A percentile compares a stretch with the other conserved stretches of the same genome.
Conservation (phyloP, 2,113 vertebrate species). For the human region DNA sequence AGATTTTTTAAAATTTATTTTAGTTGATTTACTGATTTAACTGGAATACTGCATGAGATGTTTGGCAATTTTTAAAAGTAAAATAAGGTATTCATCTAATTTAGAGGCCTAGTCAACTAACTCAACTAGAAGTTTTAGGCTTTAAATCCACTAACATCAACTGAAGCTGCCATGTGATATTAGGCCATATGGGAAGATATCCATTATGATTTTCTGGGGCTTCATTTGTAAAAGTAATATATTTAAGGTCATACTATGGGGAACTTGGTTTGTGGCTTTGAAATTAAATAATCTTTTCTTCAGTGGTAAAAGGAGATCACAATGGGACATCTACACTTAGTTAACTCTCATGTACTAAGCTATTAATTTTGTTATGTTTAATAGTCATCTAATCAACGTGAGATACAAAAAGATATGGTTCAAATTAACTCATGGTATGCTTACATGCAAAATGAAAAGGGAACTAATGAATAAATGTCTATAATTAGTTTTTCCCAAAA, state of each 20-base stretch:
- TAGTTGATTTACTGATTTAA: not conserved
- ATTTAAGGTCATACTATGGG: not conserved
- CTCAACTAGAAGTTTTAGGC: not conserved
- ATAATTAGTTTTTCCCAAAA: conserved; percentile 49
- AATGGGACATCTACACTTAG: not conserved
- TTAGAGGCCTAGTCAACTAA: conserved; percentile 9
- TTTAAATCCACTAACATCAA: not conserved
- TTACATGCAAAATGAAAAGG: conserved; percentile 49
- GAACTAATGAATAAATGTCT: not conserved
- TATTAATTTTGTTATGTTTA: conserved; percentile 51
- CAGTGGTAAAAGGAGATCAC: not conserved
- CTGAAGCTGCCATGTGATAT: not conserved
- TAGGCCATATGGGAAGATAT: not conserved
- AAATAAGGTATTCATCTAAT: not conserved
- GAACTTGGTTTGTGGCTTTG: conserved; percentile 31
- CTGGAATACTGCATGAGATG: not conserved
- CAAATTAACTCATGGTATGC: conserved; percentile 7
- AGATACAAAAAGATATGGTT: conserved; percentile 2
- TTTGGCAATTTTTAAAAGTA: not conserved
- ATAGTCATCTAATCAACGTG: conserved; percentile 50
- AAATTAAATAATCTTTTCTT: conserved; percentile 53
- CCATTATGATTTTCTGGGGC: not conserved
- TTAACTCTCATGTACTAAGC: not conserved
- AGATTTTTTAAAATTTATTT: not conserved
- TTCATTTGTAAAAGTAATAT: conserved; percentile 31